Evolutionary conservation across 2,888 invertebrate genomes (phyloP), one percentile per base, ranked within the genome.

Genomic region (Agonum fuliginosum): DNA sequence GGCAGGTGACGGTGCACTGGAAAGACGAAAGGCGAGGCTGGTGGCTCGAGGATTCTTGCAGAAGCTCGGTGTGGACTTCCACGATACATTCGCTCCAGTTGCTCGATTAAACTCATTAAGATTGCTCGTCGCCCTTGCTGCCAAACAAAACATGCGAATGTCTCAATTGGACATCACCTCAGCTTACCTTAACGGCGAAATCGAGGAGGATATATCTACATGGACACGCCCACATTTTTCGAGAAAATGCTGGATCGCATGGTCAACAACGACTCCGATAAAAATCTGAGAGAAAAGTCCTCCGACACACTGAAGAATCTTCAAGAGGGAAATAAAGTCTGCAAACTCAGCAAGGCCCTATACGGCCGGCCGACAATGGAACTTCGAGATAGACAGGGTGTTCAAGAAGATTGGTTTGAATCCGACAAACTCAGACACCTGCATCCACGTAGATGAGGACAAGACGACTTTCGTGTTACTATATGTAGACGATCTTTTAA

Each of bases 401-500:
- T 58, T 82, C 19, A 70, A 73, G 62, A 17, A 78, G 24, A 65
- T 81, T 27, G 80, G 75, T 54, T n/a, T 79, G 14, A 58, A 67
- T 30, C 78, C 79, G 14, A 77, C 77, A 10, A 73, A 30, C 6
- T 58, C 79, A 1, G 81, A 82, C 67, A 74, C 80, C 20, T 81
- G 82, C 69, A n/a, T 81, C n/a, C 82, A 80, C 74, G 62, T 46
- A 5, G 41, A 77, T 1, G 70, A 30, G 5, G 43, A 24, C 43
- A 80, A 77, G 10, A 73, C 80, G 30, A 75, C 79, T 1, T 12
- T 81, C 6, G 79, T 82, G 10, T 75, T 78, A 6, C 75, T 81
- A 0, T 82, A 82, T 62, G 82, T 83, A 1, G 81, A 83, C 41
- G 82, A 83, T 30, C 80, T 83, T 12, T 19, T 83, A 3, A 65